phyloP scores from a whole-genome alignment of 2,797 vertebrate species.

The Threskiornis aethiopicus region DNA sequence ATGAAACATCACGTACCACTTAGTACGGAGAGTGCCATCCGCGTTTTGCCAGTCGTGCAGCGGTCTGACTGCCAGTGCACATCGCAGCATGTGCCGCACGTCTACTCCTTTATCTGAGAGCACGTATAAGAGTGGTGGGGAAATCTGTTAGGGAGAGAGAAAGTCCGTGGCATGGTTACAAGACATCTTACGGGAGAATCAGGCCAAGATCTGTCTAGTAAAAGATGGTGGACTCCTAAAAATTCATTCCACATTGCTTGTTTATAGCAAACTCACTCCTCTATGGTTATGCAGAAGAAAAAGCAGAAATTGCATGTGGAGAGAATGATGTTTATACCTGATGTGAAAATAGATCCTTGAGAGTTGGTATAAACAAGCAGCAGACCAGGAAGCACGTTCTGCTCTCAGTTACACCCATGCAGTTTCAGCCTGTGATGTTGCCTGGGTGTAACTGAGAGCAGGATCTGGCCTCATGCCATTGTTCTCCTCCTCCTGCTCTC shows the following conservation, averaged over 20 bases:
- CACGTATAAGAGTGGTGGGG: neutral
- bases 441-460: neutral
- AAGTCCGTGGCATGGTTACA: neutral
- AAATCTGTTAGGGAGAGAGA: neutral
- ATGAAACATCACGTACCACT: constrained; percentile 48
- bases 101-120: neutral
- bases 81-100: neutral
- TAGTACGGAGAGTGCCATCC: constrained; percentile 34
- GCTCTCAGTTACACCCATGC: neutral
- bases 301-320: neutral
- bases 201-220: neutral
- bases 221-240: constrained; percentile 7
- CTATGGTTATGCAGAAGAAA: neutral
- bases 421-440: neutral
- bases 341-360: neutral
- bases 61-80: constrained; percentile 36
- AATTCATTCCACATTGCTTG: neutral
- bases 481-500: neutral
- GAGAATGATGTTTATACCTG: neutral
- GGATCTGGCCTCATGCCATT: neutral
- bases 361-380: neutral
- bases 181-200: neutral
- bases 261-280: neutral
- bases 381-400: neutral
- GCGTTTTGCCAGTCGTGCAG: constrained; percentile 37